These are phyloP conservation scores for Stegostoma tigrinum DNA, from an alignment of 2,113 vertebrate genomes.

Conservation along the genomic window DNA sequence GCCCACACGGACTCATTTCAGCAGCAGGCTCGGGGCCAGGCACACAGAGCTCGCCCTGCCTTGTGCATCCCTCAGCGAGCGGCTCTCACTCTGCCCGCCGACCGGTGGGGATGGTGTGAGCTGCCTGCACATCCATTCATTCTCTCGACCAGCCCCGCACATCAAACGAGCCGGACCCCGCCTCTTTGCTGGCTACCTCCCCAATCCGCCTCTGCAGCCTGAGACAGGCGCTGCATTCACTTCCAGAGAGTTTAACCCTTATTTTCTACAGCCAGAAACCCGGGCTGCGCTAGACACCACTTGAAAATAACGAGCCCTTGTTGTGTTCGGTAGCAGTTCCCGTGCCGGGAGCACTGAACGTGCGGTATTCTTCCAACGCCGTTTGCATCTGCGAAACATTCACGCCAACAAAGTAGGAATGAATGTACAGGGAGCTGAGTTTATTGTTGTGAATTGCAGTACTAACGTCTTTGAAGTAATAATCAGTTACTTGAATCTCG, in stretches of 20 bases:
- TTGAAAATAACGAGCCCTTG: background rate
- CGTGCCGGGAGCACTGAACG: background rate
- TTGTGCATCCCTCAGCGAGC: background rate
- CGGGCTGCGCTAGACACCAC: background rate
- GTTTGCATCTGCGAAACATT: background rate
- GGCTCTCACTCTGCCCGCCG: background rate
- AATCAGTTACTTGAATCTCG: no score
- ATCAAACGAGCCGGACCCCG: slow-evolving; percentile 4
- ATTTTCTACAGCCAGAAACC: background rate
- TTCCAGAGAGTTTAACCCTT: slow-evolving; percentile 10
- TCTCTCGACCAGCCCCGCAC: background rate
- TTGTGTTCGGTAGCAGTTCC: background rate
- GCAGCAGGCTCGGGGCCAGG: background rate
- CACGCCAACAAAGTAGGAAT: background rate
- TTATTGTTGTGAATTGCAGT: background rate
- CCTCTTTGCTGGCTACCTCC: background rate
- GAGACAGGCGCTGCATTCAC: background rate
- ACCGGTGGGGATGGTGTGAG: background rate
- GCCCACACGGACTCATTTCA: background rate
- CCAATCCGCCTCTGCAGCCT: background rate
- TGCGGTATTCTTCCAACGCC: background rate
- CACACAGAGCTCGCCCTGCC: background rate
- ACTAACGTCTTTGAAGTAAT: no score
- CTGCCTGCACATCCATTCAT: background rate
- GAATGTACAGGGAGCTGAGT: background rate